Evolutionary conservation across 2,113 vertebrate genomes (phyloP).

Genomic region (Oncorhynchus nerka): DNA sequence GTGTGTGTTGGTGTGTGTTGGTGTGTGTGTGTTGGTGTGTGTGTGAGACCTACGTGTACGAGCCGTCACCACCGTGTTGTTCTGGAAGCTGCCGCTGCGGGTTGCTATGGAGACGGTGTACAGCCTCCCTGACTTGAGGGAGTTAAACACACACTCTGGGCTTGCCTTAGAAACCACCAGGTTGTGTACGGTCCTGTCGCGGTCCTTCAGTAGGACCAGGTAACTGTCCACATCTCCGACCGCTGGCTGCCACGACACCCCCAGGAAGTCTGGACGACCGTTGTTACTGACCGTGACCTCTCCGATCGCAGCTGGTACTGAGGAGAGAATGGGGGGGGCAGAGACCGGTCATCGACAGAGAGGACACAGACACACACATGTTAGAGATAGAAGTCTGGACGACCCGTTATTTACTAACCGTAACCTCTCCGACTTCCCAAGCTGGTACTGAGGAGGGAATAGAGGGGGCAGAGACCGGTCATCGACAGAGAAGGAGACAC

Average conservation of each 20-base stretch:
- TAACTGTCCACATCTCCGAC: slow-evolving; percentile 85
- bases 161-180: slow-evolving; percentile 75
- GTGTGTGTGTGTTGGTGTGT: not conserved
- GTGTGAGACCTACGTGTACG: slow-evolving; percentile 78
- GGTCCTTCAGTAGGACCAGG: slow-evolving; percentile 79
- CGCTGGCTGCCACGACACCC: slow-evolving; percentile 86
- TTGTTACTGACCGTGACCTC: slow-evolving; percentile 82
- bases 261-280: slow-evolving; percentile 83
- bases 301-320: slow-evolving; percentile 85
- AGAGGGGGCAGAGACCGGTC: slow-evolving; percentile 19
- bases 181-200: slow-evolving; percentile 66
- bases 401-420: no score
- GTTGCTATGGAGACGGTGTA: slow-evolving; percentile 84
- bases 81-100: slow-evolving; percentile 83
- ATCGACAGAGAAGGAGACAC: not conserved
- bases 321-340: slow-evolving; percentile 1
- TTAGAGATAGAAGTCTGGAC: slow-evolving; percentile 69
- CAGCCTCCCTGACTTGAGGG: slow-evolving; percentile 83
- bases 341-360: not conserved
- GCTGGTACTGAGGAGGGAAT: no score
- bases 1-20: no score
- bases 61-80: slow-evolving; percentile 75
- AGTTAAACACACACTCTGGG: slow-evolving; percentile 86
- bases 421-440: no score
- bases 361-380: not conserved